Conservation (phyloP, 2,888 invertebrate species). For the Blastobasis adustella region DNA sequence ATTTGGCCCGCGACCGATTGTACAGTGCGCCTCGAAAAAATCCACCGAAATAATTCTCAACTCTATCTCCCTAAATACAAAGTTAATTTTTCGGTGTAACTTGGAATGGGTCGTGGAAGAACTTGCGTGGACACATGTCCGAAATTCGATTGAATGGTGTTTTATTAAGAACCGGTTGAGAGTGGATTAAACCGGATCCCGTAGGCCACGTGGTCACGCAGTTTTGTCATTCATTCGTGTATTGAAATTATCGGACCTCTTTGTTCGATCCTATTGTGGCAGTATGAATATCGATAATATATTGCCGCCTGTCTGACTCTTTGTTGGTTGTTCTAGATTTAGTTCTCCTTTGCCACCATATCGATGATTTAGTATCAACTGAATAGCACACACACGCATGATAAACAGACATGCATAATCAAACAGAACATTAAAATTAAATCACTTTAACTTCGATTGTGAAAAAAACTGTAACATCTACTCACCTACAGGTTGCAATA, state of each 20-base stretch:
- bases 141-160: constrained; percentile 63
- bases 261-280: constrained; percentile 37
- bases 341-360: too few species aligned
- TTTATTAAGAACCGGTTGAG: constrained; percentile 61
- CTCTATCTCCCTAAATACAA: not conserved
- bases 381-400: too few species aligned
- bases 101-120: constrained; percentile 5
- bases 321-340: too few species aligned
- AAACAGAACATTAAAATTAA: too few species aligned
- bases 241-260: constrained; percentile 59
- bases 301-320: constrained; percentile 8
- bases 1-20: constrained; percentile 28
- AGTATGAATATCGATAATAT: constrained; percentile 26
- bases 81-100: too few species aligned
- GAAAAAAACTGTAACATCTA: too few species aligned
- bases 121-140: constrained; percentile 30
- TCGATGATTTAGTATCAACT: too few species aligned
- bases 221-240: constrained; percentile 51
- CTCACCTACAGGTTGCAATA: too few species aligned
- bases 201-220: constrained; percentile 61
- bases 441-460: too few species aligned
- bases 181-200: constrained; percentile 48
- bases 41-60: not conserved
- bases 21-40: constrained; percentile 8
- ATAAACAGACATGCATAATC: too few species aligned